Evolutionary conservation across 2,797 vertebrate genomes (phyloP), one percentile per base, ranked within the genome.

Genomic region (Hippopotamyrus pictus): DNA sequence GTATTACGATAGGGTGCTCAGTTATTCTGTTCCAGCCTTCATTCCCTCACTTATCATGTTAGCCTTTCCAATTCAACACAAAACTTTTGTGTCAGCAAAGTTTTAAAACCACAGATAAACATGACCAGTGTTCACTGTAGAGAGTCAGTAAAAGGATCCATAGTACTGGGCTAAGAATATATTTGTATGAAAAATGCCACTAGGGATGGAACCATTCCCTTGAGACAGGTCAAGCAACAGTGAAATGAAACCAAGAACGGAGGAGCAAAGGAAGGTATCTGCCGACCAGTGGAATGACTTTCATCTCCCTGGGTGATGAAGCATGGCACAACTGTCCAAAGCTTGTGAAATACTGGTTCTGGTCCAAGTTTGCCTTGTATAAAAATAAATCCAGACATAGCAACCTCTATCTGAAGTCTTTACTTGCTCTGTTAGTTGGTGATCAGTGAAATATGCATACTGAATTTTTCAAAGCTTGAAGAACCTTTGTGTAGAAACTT

Each of bases 281-380:
- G 19, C 46, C 48, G 41, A 33, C 22, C 41, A 87, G 57, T 69
- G 89, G 84, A 37, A 88, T 88, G 37, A 48, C 88, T 65, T 86
- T 48, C 51, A 65, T 89, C 87, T 87, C 73, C 90, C 76, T 86
- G 89, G 90, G 91, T 91, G 76, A 85, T 89, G 44, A 62, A 90
- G 89, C 86, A 37, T 89, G 54, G 88, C 76, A 83, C 44, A 54
- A 87, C 53, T 88, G 86, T 85, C 86, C 79, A 92, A 92, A 79
- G 76, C 46, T 90, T 89, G 29, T 89, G 69, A 92, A 92, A 90
- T 85, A 51, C 86, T 57, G 87, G 79, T 54, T 41, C 44, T 12
- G 37, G 29, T 89, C 89, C 85, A 88, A 82, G 51, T 79, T 82
- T 48, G 44, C 88, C 25, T 17, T 87, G 54, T 85, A 51, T n/a